phyloP scores from a whole-genome alignment of 2,888 invertebrate genomes.

The Pantelozetes paolii region DNA sequence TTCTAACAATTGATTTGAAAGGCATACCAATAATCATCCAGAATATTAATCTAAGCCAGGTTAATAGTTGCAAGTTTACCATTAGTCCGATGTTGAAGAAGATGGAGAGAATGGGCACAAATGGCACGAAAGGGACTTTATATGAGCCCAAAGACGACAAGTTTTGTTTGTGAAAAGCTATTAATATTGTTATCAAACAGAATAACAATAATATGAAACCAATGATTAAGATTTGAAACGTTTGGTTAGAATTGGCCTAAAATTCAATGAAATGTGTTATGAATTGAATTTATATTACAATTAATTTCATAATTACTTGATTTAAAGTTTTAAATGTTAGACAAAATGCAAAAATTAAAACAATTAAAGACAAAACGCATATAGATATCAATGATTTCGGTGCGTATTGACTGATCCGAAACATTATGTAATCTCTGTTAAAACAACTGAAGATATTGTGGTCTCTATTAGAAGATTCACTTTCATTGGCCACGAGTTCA shows the following conservation, averaged over 20 bases:
- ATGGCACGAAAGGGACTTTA: constrained; percentile 47
- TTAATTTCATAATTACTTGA: constrained; percentile 18
- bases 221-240: constrained; percentile 48
- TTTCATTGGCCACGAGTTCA: not conserved
- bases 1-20: not conserved
- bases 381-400: constrained; percentile 37
- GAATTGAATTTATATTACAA: not conserved
- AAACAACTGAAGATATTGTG: not conserved
- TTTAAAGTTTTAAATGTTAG: constrained; percentile 28
- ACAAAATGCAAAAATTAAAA: constrained; percentile 39
- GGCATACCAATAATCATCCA: constrained; percentile 48
- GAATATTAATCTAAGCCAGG: constrained; percentile 48
- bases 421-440: no score
- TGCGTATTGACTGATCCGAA: constrained; percentile 3
- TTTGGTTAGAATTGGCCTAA: not conserved
- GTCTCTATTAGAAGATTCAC: not conserved
- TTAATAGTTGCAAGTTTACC: constrained; percentile 46
- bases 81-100: constrained; percentile 48
- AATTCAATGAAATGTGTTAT: not conserved
- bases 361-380: constrained; percentile 36
- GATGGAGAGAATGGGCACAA: constrained; percentile 48
- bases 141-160: constrained; percentile 19
- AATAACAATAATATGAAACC: constrained; percentile 28
- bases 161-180: constrained; percentile 39
- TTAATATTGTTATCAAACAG: constrained; percentile 20